Base-by-base conservation (phyloP, 2,113 vertebrate genomes). In the Gavia stellata region DNA sequence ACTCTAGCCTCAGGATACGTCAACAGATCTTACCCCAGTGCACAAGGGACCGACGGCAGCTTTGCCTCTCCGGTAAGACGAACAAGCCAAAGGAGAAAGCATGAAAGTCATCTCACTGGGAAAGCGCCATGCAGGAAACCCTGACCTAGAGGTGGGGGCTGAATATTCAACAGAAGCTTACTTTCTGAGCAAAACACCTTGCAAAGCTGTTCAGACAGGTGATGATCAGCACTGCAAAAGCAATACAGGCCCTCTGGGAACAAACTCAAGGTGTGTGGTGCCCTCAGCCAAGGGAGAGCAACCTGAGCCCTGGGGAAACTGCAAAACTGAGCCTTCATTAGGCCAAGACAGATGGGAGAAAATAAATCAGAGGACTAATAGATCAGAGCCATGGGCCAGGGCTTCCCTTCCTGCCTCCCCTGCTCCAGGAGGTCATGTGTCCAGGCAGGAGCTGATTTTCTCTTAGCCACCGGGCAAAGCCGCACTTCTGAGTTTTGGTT, bases 1-100 rank as follows among this genome's bases (percentile, higher is more conserved):
- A 92, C 53, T 94, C 36, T 90, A 91, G 85, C 92, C 93, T 90
- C 88, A 78, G 85, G 90, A 95, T 62, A 93, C 58, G 1, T 66
- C 74, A 92, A 90, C 85, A 94, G 90, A 88, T 77, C 93, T 74
- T 55, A 82, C 70, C 23, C 74, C 26, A 77, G 63, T 19, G 23
- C 74, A 93, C 36, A 49, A 50, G 82, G 63, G 79, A 82, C 66
- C 47, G 74, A 88, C 2, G 7, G 93, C 56, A 91, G 79, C 58
- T 92, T 58, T 87, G 85, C 23, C 75, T 58, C 82, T 66, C 58
- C 45, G 73, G 45, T 9, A 61, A 91, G 66, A 82, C 0, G 0
- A 82, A 58, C 12, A 65, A 91, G 61, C 26, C 66, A 61, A 88
- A 85, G 56, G 15, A 72, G 49, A 80, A 82, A 29, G 66, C n/a